phyloP scores from a whole-genome alignment of 2,797 vertebrate genomes.

The Sebastes dallii region DNA sequence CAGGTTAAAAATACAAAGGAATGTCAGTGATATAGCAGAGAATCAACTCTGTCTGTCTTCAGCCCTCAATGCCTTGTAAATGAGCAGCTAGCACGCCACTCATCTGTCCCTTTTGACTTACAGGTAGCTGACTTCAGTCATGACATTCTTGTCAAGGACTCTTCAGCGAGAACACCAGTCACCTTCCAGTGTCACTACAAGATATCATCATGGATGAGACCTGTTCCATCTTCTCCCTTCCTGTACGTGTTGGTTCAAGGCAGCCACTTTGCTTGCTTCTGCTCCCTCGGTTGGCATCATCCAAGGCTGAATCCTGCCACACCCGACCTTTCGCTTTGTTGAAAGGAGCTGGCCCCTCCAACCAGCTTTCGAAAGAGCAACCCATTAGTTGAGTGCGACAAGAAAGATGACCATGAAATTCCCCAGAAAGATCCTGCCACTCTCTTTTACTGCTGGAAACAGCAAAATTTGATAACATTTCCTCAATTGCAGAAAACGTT shows the following conservation, averaged over 20 bases:
- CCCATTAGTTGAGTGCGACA: not conserved
- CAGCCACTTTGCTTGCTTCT: not conserved
- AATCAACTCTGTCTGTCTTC: not conserved
- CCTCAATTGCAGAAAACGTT: too few relatives aligned
- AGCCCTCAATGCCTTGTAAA: not conserved
- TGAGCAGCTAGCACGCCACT: not conserved
- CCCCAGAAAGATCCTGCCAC: not conserved
- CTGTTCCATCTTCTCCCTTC: not conserved
- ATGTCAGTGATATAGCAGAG: not conserved
- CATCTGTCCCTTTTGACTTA: not conserved
- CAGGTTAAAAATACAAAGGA: not conserved
- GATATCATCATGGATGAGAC: not conserved
- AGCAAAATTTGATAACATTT: too few relatives aligned
- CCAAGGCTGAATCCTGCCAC: not conserved
- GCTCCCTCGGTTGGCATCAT: not conserved
- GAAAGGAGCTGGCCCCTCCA: not conserved
- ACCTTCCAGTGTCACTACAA: constrained; percentile 9
- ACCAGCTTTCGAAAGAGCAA: not conserved
- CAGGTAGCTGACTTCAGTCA: not conserved
- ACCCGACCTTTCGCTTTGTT: not conserved
- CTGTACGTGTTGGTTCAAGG: not conserved
- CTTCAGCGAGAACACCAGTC: constrained; percentile 2
- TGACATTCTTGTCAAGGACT: constrained; percentile 7
- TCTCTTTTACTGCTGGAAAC: not conserved
- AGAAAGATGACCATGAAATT: not conserved